Percentiles rank a stretch among this genome's conserved stretches.
Evolutionary conservation across 2,113 vertebrate genomes (phyloP).

Genomic region (Colius striatus): DNA sequence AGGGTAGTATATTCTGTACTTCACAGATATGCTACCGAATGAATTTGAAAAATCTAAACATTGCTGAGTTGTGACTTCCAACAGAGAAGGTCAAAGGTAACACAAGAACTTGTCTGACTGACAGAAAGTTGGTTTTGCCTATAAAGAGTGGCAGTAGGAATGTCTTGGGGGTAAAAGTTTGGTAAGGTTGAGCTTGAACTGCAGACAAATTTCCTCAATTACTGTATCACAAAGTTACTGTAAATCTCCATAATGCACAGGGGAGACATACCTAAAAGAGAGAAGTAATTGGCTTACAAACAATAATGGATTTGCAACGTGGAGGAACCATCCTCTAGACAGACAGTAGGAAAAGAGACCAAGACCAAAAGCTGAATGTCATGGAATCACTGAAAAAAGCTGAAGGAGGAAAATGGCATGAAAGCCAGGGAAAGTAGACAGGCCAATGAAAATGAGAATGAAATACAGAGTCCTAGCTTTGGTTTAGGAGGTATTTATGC

Average conservation of each 20-base stretch:
- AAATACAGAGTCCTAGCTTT: not conserved
- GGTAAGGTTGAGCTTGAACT: not conserved
- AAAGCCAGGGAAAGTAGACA: not conserved
- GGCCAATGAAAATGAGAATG: not conserved
- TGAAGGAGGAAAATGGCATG: not conserved
- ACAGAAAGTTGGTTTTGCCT: not conserved
- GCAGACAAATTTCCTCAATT: not conserved
- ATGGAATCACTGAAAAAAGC: not conserved
- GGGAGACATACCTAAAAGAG: not conserved
- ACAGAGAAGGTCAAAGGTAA: slow-evolving; percentile 6
- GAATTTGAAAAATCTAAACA: not conserved
- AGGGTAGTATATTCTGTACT: not conserved
- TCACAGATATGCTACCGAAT: not conserved
- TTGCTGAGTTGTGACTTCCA: not conserved
- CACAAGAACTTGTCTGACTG: not conserved
- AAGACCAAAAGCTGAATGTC: not conserved
- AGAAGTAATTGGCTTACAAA: not conserved
- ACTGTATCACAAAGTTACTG: not conserved
- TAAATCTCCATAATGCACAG: not conserved
- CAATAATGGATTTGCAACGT: not conserved
- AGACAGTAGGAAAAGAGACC: not conserved
- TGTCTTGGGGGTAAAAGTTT: not conserved
- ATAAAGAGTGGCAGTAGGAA: not conserved
- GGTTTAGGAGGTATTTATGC: not conserved
- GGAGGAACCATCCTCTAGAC: not conserved